Conservation (phyloP, 2,888 invertebrate species). For the Chymomyza caudatula region DNA sequence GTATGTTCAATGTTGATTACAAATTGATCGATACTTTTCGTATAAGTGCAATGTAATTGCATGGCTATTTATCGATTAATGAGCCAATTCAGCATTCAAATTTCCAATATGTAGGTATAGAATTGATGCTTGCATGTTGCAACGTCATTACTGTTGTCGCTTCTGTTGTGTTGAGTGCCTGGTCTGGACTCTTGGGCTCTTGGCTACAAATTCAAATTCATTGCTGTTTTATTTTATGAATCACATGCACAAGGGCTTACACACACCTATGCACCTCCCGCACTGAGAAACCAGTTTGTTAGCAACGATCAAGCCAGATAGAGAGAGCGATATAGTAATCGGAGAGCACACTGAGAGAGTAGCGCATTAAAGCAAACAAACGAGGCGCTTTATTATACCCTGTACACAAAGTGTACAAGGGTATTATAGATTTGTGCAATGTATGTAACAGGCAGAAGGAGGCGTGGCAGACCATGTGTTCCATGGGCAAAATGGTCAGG, state of each 20-base stretch:
- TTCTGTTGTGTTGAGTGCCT: background rate
- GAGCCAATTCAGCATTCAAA: background rate
- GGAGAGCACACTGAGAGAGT: constrained; percentile 2
- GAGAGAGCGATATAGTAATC: background rate
- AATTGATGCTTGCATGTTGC: background rate
- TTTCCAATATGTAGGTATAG: background rate
- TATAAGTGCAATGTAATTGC: background rate
- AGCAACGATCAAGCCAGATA: constrained; percentile 5
- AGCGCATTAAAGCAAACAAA: constrained; percentile 38
- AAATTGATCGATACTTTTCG: background rate
- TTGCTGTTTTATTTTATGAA: constrained; percentile 60
- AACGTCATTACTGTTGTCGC: background rate
- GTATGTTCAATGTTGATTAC: background rate
- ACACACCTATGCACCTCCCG: constrained; percentile 35
- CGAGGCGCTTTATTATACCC: constrained; percentile 49
- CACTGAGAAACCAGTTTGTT: constrained; percentile 61
- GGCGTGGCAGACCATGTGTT: too few relatives aligned
- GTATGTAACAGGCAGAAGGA: too few relatives aligned
- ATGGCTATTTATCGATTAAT: background rate
- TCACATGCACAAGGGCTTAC: constrained; percentile 34
- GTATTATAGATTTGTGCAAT: too few relatives aligned
- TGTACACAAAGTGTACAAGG: too few relatives aligned
- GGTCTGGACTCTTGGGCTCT: constrained; percentile 17
- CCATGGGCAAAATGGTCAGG: too few relatives aligned
- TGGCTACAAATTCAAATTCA: constrained; percentile 66